Percentiles rank a stretch among this genome's conserved stretches.
Evolutionary conservation across 2,888 invertebrate species (phyloP).

Genomic region (Agrochola macilenta): DNA sequence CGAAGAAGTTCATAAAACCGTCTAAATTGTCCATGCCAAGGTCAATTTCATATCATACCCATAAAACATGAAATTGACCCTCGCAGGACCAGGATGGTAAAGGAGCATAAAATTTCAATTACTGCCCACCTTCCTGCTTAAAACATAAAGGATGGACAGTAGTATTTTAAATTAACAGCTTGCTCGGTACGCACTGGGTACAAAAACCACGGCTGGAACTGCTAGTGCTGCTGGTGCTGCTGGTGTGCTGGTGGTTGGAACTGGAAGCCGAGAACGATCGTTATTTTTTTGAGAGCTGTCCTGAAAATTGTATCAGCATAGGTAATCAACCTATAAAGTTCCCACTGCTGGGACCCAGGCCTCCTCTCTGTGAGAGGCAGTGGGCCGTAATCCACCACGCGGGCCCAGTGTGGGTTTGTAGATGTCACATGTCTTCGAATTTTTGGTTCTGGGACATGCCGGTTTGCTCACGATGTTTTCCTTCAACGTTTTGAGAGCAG

Average conservation of each 20-base stretch:
- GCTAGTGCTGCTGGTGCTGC: no score
- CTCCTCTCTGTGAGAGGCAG: no score
- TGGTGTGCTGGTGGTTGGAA: no score
- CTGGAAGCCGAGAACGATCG: neutral
- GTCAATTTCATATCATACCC: conserved; percentile 34
- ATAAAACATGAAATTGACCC: conserved; percentile 46
- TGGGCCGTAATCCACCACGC: no score
- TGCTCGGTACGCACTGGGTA: neutral
- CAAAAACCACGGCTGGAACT: neutral
- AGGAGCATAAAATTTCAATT: conserved; percentile 55
- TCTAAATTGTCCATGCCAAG: conserved; percentile 39
- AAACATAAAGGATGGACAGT: conserved; percentile 47
- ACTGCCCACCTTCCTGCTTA: conserved; percentile 59
- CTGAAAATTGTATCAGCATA: neutral
- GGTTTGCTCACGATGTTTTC: no score
- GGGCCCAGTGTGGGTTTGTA: no score
- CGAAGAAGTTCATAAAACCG: conserved; percentile 23
- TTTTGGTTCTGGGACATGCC: no score
- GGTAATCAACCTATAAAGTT: no score
- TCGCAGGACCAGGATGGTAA: conserved; percentile 31
- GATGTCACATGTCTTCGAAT: no score
- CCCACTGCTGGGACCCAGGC: no score
- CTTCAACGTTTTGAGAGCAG: no score
- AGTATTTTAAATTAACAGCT: conserved; percentile 13
- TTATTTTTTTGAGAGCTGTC: neutral